Conservation (phyloP, 2,113 vertebrate genomes). For the Toxostoma redivivum region DNA sequence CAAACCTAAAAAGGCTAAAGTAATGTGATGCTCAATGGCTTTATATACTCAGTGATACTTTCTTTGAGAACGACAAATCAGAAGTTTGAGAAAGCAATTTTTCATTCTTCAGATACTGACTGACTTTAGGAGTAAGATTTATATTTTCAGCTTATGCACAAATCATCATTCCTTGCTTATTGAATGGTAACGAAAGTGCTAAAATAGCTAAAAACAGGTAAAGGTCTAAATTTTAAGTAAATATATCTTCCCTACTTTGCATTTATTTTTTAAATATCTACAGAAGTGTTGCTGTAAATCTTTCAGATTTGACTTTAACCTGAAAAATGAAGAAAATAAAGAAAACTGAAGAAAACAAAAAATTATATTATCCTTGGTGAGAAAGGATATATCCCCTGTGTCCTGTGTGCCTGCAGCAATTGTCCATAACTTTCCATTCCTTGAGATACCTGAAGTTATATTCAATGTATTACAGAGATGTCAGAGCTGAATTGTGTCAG, state of each 20-base stretch:
- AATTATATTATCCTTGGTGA: background rate
- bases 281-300: background rate
- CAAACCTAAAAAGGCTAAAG: background rate
- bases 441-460: background rate
- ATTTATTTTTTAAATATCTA: background rate
- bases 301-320: background rate
- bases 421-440: background rate
- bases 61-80: background rate
- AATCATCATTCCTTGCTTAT: background rate
- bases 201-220: background rate
- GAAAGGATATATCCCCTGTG: background rate
- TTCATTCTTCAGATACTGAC: background rate
- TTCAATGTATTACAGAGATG: background rate
- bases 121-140: background rate
- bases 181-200: background rate
- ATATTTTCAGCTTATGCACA: background rate
- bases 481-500: background rate
- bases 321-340: background rate
- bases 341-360: background rate
- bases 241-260: background rate
- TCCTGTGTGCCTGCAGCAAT: background rate
- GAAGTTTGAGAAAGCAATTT: background rate
- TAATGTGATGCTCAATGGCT: background rate
- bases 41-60: background rate
- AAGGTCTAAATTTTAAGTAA: background rate